Evolutionary conservation across 2,797 vertebrate genomes (phyloP), one percentile per base, ranked within the genome.

Genomic region (Neosilurus hyrtlii): DNA sequence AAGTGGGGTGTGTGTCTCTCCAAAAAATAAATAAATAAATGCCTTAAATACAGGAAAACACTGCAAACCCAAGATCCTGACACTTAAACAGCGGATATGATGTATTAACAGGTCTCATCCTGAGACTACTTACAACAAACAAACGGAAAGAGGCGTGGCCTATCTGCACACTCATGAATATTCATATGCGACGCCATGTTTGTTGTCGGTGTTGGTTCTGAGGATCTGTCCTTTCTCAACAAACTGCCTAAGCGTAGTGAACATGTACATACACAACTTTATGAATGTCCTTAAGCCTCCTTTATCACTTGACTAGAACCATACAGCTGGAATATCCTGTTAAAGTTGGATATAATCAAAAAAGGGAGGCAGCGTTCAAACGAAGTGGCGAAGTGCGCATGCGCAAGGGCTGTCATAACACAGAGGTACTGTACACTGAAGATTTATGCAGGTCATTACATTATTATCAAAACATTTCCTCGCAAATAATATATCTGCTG

Each of bases 331-430:
- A 9, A 71, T 49, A 12, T 12, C 8, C 1, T 52, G 12, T 24
- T 15, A 24, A 51, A 20, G 3, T 72, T 22, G 15, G 2, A 8
- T 37, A 20, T 12, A 51, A 71, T 18, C 63, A 68, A 15, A 54
- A 72, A 72, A 72, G 8, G 11, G 49, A 12, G 22, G 4, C 68
- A 2, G 43, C 37, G 2, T 22, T 72, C 12, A 70, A 72, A 67
- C 24, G 22, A 43, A 8, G 4, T 16, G 1, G 22, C 4, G 2
- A 16, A 52, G 43, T 65, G 61, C 76, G 62, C 76, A 52, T 79
- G 76, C 76, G 61, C 76, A 26, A 9, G 61, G 49, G 18, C 37
- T 65, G 76, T 65, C 76, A 79, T 2, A 65, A 65, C 76, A 65
- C 76, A 9, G 11, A 56, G 26, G 3, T 9, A 49, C 35, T n/a